Evolutionary conservation across 2,888 invertebrate genomes (phyloP).

Genomic region (Lysandra coridon): DNA sequence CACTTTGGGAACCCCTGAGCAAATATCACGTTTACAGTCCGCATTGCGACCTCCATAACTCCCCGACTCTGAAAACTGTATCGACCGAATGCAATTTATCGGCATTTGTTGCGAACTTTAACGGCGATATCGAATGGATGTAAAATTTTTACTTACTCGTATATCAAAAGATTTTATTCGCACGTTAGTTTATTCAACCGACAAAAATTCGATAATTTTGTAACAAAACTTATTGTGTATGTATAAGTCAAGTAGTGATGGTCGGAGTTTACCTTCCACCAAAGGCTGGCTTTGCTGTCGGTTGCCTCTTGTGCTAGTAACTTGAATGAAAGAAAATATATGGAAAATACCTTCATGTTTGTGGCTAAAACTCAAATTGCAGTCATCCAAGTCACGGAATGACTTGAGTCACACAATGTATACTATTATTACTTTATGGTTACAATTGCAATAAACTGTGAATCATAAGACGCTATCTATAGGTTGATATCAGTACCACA

Average conservation of each 20-base stretch:
- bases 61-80: not conserved
- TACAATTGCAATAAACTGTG: not conserved
- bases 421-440: no score
- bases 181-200: no score
- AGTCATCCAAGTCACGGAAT: not conserved
- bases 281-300: no score
- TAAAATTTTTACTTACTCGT: not conserved
- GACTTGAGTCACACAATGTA: not conserved
- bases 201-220: no score
- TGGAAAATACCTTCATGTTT: not conserved
- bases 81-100: conserved; percentile 12
- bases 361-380: not conserved
- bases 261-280: no score
- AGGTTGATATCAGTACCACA: not conserved
- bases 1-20: not conserved
- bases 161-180: not conserved
- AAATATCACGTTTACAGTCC: conserved; percentile 14
- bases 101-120: not conserved
- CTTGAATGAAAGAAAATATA: not conserved
- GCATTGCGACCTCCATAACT: conserved; percentile 22
- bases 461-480: not conserved
- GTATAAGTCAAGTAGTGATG: no score
- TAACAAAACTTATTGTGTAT: no score
- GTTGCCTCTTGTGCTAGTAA: not conserved
- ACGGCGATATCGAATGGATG: not conserved